These are phyloP conservation scores for Hipparchia semele DNA, from an alignment of 2,888 invertebrate species.

Conservation along the genomic window DNA sequence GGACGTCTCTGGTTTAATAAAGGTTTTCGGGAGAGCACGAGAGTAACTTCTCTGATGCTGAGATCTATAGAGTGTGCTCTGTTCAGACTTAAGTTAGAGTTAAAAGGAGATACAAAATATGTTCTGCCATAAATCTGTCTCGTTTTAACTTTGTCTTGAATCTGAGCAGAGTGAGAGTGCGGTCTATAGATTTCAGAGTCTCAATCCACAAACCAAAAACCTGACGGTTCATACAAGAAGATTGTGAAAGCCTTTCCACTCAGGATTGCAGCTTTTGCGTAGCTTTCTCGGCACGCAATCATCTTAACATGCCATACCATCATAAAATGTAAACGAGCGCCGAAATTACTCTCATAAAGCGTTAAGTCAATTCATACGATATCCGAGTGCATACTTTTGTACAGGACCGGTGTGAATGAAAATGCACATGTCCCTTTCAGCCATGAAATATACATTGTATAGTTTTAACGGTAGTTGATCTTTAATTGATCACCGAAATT, in stretches of 20 bases:
- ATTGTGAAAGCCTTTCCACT: not conserved
- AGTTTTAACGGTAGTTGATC: constrained; percentile 32
- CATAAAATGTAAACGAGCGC: constrained; percentile 73
- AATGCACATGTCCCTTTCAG: constrained; percentile 44
- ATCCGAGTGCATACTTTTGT: constrained; percentile 23
- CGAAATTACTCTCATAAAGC: constrained; percentile 64
- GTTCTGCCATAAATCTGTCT: no score
- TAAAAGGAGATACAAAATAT: no score
- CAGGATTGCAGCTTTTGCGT: not conserved
- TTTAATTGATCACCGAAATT: constrained; percentile 34
- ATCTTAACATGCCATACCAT: constrained; percentile 62
- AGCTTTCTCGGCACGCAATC: not conserved
- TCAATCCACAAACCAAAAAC: not conserved
- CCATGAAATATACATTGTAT: constrained; percentile 32
- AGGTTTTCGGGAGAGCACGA: no score
- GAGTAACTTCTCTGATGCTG: no score
- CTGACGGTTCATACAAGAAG: not conserved
- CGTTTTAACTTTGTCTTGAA: no score
- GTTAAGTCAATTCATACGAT: constrained; percentile 51
- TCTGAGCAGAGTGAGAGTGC: no score
- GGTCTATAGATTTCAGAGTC: no score
- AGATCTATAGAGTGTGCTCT: no score
- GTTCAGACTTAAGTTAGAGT: no score
- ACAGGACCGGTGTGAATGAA: constrained; percentile 46
- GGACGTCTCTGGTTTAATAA: no score